These are phyloP conservation scores for Rhinichthys klamathensis DNA, from an alignment of 2,113 vertebrate genomes.

Conservation along the genomic window DNA sequence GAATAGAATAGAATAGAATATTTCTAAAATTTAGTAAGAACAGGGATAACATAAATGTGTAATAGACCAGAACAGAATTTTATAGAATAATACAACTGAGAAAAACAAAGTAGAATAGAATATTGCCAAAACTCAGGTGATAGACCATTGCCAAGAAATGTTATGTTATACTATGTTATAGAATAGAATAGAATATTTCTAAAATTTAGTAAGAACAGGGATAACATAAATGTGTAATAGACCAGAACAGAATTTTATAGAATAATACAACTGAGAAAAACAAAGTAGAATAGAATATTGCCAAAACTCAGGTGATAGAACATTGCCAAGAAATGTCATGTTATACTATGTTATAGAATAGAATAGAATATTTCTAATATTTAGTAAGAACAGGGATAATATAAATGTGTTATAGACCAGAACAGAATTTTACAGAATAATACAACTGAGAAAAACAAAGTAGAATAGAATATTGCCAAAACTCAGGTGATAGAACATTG, in stretches of 20 bases:
- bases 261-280: neutral
- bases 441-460: neutral
- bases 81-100: neutral
- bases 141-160: too few relatives aligned
- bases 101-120: neutral
- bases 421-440: neutral
- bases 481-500: neutral
- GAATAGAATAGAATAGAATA: neutral
- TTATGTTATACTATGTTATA: neutral
- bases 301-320: neutral
- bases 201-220: too few relatives aligned
- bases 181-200: neutral
- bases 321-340: neutral
- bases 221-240: neutral
- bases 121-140: neutral
- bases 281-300: neutral
- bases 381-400: too few relatives aligned
- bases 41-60: too few relatives aligned
- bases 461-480: neutral
- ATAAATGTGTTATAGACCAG: neutral
- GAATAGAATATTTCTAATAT: too few relatives aligned
- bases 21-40: too few relatives aligned
- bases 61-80: neutral
- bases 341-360: neutral
- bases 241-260: neutral